These are phyloP conservation scores for Diarsia brunnea DNA, from an alignment of 2,888 invertebrate species.

Conservation along the genomic window DNA sequence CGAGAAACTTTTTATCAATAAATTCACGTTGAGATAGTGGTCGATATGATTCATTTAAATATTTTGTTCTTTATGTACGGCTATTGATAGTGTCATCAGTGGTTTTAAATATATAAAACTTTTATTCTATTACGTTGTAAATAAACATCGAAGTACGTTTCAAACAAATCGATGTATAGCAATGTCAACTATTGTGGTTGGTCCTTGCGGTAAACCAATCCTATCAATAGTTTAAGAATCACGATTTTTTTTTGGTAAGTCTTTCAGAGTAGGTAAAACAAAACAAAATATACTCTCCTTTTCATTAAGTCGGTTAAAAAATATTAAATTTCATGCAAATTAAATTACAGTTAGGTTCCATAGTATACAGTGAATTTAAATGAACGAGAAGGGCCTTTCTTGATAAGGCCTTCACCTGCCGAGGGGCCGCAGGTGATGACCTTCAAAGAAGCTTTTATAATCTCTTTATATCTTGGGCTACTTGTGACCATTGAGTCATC, in stretches of 20 bases:
- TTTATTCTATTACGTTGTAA: background rate
- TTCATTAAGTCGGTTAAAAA: no score
- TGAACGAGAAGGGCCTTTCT: no score
- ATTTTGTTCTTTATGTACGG: slow-evolving; percentile 9
- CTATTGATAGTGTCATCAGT: background rate
- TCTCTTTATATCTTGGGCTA: background rate
- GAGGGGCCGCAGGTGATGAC: background rate
- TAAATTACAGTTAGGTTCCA: no score
- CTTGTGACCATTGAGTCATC: background rate
- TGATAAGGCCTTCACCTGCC: no score
- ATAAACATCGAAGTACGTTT: background rate
- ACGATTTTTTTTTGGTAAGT: background rate
- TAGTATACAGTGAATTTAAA: no score
- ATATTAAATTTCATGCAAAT: no score
- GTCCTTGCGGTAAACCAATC: background rate
- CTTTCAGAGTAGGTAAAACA: no score
- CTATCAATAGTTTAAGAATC: background rate
- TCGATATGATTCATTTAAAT: slow-evolving; percentile 18
- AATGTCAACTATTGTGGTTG: background rate
- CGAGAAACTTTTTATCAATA: slow-evolving; percentile 49
- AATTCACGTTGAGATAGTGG: slow-evolving; percentile 11
- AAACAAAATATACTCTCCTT: no score
- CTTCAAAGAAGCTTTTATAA: background rate
- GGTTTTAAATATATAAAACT: background rate
- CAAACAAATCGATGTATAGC: background rate